These are phyloP conservation scores for Sarcophilus harrisii DNA, from an alignment of 2,797 vertebrate species.

Conservation along the genomic window DNA sequence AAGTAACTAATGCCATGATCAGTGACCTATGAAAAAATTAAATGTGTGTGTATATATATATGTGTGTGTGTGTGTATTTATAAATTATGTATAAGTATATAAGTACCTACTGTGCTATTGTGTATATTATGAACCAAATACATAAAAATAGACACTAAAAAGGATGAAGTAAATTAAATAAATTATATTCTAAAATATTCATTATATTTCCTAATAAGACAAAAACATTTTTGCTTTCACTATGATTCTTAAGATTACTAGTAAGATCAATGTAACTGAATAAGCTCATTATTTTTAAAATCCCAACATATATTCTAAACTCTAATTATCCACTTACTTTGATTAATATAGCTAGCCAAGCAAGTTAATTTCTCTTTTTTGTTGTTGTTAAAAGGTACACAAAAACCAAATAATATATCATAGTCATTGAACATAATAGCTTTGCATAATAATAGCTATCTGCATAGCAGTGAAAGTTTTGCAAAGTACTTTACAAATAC, in stretches of 20 bases:
- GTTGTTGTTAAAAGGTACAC: background rate
- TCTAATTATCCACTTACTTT: background rate
- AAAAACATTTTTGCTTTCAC: background rate
- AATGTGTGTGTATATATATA: no score
- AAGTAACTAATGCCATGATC: background rate
- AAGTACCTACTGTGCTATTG: background rate
- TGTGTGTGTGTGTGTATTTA: background rate
- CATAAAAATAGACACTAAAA: background rate
- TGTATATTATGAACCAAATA: background rate
- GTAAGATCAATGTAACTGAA: background rate
- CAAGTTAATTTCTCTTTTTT: background rate
- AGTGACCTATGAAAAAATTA: background rate
- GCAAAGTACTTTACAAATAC: background rate
- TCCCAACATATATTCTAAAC: background rate
- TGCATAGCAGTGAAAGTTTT: background rate
- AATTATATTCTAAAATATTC: background rate
- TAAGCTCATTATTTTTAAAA: background rate
- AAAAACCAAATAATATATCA: background rate
- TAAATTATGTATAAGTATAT: background rate
- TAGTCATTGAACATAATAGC: background rate
- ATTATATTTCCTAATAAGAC: background rate
- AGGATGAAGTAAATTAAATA: background rate
- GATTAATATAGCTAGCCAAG: background rate
- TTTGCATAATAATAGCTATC: background rate
- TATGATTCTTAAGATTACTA: background rate